Base-by-base conservation (phyloP, 2,888 invertebrate species). In the Lysandra coridon region DNA sequence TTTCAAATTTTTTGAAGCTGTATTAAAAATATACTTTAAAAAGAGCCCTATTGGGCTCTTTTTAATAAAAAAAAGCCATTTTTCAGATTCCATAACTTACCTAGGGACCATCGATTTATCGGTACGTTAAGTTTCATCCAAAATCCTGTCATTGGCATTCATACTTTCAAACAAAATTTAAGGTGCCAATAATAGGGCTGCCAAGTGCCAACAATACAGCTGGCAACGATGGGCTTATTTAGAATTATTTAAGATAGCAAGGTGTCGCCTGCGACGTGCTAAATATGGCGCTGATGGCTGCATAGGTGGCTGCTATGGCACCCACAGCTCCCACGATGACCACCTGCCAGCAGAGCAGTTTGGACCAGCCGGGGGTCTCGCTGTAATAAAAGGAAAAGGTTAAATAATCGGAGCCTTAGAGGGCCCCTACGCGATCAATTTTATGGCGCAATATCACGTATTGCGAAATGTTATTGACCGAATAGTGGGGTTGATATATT, bases 291-390 rank as follows among this genome's bases (percentile, higher is more conserved):
- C 90, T 88, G 74, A 96, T 82, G 1, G 97, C 96, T 81, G 95
- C 96, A 87, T 95, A 96, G 1, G 96, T 96, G 3, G 96, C 93
- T 0, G 95, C 95, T 6, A 94, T 83, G 12, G 96, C 96, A 10
- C 96, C 96, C 17, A 95, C 84, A 1, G 95, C 83, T 2, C 97
- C 96, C 79, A 96, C 87, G 0, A 92, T 84, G 17, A 97, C 95
- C 80, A 96, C 89, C 85, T 96, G 95, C 94, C 96, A 96, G 87
- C 96, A 95, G 81, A 96, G 93, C 81, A 96, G 91, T 86, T 95
- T 95, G 84, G 95, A 93, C 92, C 95, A 95, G 0, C 95, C 87
- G 0, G 96, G 95, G 4, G 95, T 92, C 73, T 88, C 86, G 79
- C 96, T 96, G 90, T 14, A 94, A 95, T 12, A 12, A 1, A 64